Conservation (phyloP, 2,113 vertebrate species). For the Halichoerus grypus region DNA sequence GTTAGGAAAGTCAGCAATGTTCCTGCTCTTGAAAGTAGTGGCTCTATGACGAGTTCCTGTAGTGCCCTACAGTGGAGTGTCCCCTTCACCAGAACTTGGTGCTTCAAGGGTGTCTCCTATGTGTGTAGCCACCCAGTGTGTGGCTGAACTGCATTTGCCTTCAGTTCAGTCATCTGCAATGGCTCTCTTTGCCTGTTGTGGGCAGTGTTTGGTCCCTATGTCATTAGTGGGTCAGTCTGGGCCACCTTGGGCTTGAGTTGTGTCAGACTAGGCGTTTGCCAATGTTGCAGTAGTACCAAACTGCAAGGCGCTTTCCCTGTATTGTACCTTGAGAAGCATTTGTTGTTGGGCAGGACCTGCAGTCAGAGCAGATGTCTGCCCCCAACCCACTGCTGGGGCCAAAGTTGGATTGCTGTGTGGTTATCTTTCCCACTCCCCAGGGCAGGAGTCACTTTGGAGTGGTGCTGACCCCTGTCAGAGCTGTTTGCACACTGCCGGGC, state of each 20-base stretch:
- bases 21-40: background rate
- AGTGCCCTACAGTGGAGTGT: background rate
- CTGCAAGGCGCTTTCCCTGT: background rate
- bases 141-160: background rate
- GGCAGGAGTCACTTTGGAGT: background rate
- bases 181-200: background rate
- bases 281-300: background rate
- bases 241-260: background rate
- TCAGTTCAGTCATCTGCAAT: background rate
- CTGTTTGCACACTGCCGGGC: background rate
- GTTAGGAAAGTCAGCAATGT: background rate
- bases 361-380: background rate
- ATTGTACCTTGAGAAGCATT: background rate
- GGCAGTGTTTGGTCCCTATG: background rate
- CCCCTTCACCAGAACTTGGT: background rate
- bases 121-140: background rate
- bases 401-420: background rate
- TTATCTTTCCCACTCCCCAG: background rate
- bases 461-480: background rate
- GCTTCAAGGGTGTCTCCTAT: background rate
- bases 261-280: background rate
- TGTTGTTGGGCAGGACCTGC: background rate
- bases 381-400: background rate
- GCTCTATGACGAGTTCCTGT: background rate
- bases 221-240: background rate